Evolutionary conservation across 1,140 invertebrate genomes (phyloP).

Genomic region (Eriosoma lanigerum): DNA sequence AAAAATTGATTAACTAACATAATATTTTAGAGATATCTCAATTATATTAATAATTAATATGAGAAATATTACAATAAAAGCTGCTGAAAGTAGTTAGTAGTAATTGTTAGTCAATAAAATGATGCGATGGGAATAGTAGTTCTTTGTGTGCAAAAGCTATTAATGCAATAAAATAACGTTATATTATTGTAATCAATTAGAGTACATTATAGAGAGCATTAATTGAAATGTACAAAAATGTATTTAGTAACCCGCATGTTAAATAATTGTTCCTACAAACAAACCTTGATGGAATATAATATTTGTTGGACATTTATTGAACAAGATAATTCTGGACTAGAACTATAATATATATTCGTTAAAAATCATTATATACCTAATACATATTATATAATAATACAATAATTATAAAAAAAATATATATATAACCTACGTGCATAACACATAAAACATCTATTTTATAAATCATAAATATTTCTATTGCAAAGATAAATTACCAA

Average conservation of each 20-base stretch:
- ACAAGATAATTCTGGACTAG: constrained; percentile 31
- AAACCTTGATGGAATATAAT: not conserved
- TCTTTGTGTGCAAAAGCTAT: not conserved
- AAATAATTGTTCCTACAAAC: no score
- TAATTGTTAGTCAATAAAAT: not conserved
- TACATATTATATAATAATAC: constrained; percentile 9
- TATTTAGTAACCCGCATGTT: not conserved
- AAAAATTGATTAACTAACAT: not conserved
- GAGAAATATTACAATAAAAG: not conserved
- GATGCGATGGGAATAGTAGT: not conserved
- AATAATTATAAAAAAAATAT: constrained; percentile 19
- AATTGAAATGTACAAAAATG: not conserved
- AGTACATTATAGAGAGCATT: not conserved
- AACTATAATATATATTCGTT: not conserved
- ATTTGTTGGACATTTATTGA: constrained; percentile 1
- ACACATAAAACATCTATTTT: not conserved
- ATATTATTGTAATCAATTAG: no score
- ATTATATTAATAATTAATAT: no score
- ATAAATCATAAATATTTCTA: no score
- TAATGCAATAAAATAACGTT: not conserved
- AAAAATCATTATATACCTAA: constrained; percentile 3
- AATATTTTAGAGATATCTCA: not conserved
- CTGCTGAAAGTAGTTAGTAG: not conserved
- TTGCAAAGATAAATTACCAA: no score
- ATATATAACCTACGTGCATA: not conserved